Conservation (phyloP, 2,888 invertebrate genomes). For the Spisula solida region DNA sequence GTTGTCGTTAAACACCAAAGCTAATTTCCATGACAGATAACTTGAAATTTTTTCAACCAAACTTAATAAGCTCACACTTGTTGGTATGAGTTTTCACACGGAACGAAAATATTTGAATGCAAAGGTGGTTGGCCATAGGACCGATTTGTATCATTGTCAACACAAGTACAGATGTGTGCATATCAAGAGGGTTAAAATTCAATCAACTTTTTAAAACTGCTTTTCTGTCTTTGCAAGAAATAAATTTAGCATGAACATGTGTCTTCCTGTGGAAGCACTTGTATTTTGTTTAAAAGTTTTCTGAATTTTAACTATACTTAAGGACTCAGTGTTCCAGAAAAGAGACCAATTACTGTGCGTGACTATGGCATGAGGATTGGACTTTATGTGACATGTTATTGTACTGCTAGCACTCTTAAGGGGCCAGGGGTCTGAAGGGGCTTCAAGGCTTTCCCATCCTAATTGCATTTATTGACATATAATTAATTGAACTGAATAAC, state of each 20-base stretch:
- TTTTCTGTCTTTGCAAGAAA: conserved; percentile 38
- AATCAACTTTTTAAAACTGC: conserved; percentile 27
- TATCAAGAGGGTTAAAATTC: conserved; percentile 39
- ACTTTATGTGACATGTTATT: conserved; percentile 21
- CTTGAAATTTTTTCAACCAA: conserved; percentile 35
- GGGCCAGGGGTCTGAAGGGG: conserved; percentile 23
- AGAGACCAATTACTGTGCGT: conserved; percentile 17
- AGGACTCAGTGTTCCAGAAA: conserved; percentile 22
- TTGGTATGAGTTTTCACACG: conserved; percentile 40
- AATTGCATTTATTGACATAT: conserved; percentile 13
- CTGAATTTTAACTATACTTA: conserved; percentile 32
- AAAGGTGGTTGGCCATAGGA: conserved; percentile 32
- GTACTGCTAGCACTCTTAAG: conserved; percentile 11
- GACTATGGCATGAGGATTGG: conserved; percentile 1
- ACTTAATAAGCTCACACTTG: conserved; percentile 39
- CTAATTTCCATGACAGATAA: conserved; percentile 34
- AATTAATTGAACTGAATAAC: conserved; percentile 16
- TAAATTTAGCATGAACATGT: conserved; percentile 54
- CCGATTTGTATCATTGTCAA: conserved; percentile 31
- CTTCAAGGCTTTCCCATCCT: conserved; percentile 9
- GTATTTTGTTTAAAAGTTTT: conserved; percentile 20
- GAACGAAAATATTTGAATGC: conserved; percentile 42
- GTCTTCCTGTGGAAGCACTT: conserved; percentile 34
- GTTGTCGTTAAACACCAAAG: conserved; percentile 26
- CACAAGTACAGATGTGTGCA: conserved; percentile 43